Percentiles rank a stretch among this genome's conserved stretches.
Conservation (phyloP, 2,797 vertebrate genomes). For the Dendrocincla tyrannina region DNA sequence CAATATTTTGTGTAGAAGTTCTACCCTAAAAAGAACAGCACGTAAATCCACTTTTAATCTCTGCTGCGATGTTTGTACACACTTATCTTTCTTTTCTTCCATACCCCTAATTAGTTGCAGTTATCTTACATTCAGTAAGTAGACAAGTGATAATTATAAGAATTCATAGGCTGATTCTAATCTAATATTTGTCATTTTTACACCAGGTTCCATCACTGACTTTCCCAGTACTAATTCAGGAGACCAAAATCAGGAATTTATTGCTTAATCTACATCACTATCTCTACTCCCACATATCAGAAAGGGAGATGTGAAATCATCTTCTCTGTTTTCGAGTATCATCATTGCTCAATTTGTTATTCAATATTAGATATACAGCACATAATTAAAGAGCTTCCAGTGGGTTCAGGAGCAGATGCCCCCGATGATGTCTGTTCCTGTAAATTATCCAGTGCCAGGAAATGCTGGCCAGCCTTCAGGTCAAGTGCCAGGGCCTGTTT, state of each 20-base stretch:
- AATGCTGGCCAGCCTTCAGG: neutral
- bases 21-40: neutral
- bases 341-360: neutral
- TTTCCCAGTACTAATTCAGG: neutral
- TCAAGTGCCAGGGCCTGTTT: neutral
- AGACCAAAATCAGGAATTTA: neutral
- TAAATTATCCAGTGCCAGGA: neutral
- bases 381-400: neutral
- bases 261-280: neutral
- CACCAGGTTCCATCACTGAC: neutral
- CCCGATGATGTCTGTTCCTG: neutral
- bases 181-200: constrained; percentile 22
- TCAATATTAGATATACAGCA: neutral
- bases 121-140: neutral
- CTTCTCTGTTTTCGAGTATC: neutral
- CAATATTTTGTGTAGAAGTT: neutral
- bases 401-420: neutral
- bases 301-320: neutral
- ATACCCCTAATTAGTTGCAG: constrained; percentile 7
- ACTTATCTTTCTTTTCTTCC: constrained; percentile 23
- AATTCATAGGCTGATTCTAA: constrained; percentile 24
- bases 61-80: constrained; percentile 7
- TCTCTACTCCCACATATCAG: neutral
- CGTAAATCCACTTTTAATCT: neutral
- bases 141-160: constrained; percentile 27